A percentile compares a stretch with the other conserved stretches of the same genome.
Evolutionary conservation across 2,113 vertebrate genomes (phyloP).

Genomic region (Macaca fascicularis): DNA sequence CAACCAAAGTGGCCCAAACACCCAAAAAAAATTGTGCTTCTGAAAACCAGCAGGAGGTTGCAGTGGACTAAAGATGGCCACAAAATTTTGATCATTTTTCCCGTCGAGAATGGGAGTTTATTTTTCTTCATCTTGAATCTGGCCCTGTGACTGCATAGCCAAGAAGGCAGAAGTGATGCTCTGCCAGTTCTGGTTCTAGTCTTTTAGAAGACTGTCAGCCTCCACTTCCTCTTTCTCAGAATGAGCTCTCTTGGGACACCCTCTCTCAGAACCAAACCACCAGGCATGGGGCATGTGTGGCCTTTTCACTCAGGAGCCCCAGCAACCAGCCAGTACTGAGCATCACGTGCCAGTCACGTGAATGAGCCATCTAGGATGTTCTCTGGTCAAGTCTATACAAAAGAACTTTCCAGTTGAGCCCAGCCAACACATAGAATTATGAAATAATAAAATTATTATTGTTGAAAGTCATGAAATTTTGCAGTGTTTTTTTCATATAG

Average conservation of each 20-base stretch:
- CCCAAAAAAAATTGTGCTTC: not conserved
- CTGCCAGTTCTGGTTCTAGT: not conserved
- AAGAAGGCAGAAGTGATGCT: not conserved
- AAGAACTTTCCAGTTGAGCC: not conserved
- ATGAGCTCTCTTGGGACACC: not conserved
- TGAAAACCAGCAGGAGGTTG: not conserved
- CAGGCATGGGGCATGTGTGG: rapidly evolving
- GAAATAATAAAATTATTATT: not conserved
- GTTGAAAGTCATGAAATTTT: not conserved
- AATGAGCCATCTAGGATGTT: not conserved
- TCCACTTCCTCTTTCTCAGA: not conserved
- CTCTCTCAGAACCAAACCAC: not conserved
- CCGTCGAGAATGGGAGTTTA: not conserved
- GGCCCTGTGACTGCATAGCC: not conserved
- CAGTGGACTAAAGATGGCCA: not conserved
- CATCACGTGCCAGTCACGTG: not conserved
- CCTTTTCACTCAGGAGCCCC: not conserved
- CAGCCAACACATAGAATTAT: not conserved
- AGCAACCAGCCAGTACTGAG: not conserved
- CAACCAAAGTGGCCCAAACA: not conserved
- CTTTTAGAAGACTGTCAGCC: not conserved
- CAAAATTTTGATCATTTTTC: not conserved
- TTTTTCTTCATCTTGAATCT: not conserved
- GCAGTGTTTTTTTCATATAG: not conserved
- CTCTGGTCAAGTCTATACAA: not conserved